phyloP scores from a whole-genome alignment of 2,888 invertebrate species.

The Cloeon dipterum region DNA sequence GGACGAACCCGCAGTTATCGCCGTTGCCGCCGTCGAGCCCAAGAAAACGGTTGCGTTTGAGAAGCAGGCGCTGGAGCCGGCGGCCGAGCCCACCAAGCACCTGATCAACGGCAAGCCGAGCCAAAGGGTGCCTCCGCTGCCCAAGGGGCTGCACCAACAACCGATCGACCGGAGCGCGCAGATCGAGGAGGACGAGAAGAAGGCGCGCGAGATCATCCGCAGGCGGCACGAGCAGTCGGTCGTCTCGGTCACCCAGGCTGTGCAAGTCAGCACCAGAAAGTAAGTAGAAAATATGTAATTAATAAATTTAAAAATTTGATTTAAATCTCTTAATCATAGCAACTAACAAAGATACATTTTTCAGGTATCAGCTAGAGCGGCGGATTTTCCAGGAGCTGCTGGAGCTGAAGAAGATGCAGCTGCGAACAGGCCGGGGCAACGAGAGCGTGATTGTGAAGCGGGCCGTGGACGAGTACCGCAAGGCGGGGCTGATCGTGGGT shows the following conservation, averaged over 20 bases:
- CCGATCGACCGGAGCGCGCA: constrained; percentile 1
- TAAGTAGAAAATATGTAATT: constrained; percentile 16
- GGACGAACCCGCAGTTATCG: too few relatives aligned
- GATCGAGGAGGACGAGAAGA: constrained; percentile 4
- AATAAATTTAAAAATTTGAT: background rate
- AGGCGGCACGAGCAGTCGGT: constrained; percentile 13
- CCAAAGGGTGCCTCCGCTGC: background rate
- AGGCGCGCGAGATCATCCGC: constrained; percentile 26
- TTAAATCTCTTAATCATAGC: background rate
- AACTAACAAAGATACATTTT: too few relatives aligned
- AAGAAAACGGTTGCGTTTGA: constrained; percentile 4
- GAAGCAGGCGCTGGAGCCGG: background rate
- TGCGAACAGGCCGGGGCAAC: constrained; percentile 69
- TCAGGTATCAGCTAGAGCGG: constrained; percentile 66
- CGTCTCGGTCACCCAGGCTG: constrained; percentile 64
- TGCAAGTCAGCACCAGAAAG: constrained; percentile 69
- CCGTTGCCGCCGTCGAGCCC: too few relatives aligned
- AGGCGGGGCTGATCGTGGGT: constrained; percentile 43
- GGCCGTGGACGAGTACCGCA: constrained; percentile 62
- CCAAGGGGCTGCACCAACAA: background rate
- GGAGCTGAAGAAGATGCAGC: constrained; percentile 77
- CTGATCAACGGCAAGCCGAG: background rate
- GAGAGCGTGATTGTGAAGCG: constrained; percentile 72
- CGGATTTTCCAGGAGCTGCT: constrained; percentile 83
- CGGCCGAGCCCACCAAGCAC: constrained; percentile 3